Percentiles rank a stretch among this genome's conserved stretches.
phyloP scores from a whole-genome alignment of 2,113 vertebrate genomes.

The Gopherus evgoodei region DNA sequence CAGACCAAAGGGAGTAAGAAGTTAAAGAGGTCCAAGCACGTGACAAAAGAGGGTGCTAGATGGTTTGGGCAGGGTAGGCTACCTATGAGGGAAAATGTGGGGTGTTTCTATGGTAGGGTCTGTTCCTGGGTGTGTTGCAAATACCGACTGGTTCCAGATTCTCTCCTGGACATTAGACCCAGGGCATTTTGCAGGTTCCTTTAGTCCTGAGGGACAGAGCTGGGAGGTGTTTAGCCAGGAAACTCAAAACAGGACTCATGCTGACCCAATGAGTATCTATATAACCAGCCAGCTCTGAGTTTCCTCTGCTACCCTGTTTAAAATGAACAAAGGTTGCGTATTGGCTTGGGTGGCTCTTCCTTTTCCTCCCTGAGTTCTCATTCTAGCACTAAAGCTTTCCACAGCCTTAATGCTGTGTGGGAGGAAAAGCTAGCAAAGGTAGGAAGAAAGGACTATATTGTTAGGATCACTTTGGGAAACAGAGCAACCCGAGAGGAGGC shows the following conservation, averaged over 20 bases:
- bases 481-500: background rate
- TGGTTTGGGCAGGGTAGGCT: background rate
- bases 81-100: background rate
- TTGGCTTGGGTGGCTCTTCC: background rate
- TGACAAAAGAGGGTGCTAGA: background rate
- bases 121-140: background rate
- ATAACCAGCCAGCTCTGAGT: background rate
- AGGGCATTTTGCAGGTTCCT: background rate
- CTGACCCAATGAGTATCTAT: background rate
- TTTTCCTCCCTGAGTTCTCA: background rate
- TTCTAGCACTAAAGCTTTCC: background rate
- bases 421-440: background rate
- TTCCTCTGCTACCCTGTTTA: background rate
- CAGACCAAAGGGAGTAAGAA: background rate
- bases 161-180: background rate
- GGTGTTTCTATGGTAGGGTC: background rate
- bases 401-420: background rate
- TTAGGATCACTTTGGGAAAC: background rate
- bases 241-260: background rate
- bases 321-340: background rate
- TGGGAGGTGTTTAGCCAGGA: background rate
- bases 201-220: background rate
- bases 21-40: background rate
- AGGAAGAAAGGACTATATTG: background rate
- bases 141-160: background rate